Percentiles rank a stretch among this genome's conserved stretches.
Conservation (phyloP, 2,888 invertebrate genomes). For the Adela reaumurella region DNA sequence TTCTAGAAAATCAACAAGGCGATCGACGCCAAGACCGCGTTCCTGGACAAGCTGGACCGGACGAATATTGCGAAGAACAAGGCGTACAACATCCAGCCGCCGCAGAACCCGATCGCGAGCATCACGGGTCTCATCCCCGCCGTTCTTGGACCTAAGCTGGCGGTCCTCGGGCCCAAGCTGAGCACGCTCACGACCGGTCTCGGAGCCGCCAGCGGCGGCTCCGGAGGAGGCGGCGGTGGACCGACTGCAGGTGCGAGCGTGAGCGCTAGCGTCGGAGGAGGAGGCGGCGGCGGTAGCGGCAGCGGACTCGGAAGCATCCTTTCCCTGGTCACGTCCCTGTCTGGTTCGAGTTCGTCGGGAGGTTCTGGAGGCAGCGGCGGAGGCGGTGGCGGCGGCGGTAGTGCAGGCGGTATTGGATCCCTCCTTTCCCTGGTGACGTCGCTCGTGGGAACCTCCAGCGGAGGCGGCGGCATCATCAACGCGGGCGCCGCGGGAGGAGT, state of each 20-base stretch:
- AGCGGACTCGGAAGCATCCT: slow-evolving; percentile 40
- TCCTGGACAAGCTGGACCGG: slow-evolving; percentile 65
- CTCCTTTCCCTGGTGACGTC: slow-evolving; percentile 45
- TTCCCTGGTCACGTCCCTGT: slow-evolving; percentile 43
- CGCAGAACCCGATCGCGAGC: slow-evolving; percentile 55
- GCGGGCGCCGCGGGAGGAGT: slow-evolving; percentile 30
- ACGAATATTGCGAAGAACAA: slow-evolving; percentile 73
- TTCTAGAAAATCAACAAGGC: slow-evolving; percentile 79
- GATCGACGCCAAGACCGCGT: slow-evolving; percentile 74
- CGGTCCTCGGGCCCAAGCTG: slow-evolving; percentile 64
- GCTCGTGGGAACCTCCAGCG: slow-evolving; percentile 44
- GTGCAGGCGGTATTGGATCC: slow-evolving; percentile 34
- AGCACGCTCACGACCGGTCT: slow-evolving; percentile 52
- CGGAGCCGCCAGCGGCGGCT: slow-evolving; percentile 57
- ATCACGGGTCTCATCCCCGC: slow-evolving; percentile 65
- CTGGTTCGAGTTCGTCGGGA: slow-evolving; percentile 12
- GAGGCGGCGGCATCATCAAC: slow-evolving; percentile 27
- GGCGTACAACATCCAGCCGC: slow-evolving; percentile 68
- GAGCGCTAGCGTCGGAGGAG: slow-evolving; percentile 19
- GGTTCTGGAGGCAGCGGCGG: slow-evolving; percentile 34
- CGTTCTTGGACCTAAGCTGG: slow-evolving; percentile 68
- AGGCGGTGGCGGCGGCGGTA: slow-evolving; percentile 20
- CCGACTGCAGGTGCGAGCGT: slow-evolving; percentile 17
- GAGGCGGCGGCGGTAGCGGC: slow-evolving; percentile 20
- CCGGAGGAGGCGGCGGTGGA: slow-evolving; percentile 44